Conservation (phyloP, 2,113 vertebrate species). For the Alligator mississippiensis region DNA sequence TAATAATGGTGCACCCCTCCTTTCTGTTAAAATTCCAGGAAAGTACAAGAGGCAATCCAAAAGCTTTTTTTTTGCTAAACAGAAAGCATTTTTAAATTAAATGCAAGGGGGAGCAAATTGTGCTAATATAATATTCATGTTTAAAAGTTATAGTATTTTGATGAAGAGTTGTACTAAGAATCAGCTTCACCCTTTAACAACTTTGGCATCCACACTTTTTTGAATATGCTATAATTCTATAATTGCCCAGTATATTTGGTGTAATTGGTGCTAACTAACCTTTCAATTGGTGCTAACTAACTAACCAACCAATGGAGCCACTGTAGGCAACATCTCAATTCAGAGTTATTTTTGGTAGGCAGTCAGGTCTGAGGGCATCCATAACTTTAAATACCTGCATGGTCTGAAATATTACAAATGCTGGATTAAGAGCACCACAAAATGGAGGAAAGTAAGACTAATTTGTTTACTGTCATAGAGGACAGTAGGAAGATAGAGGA, state of each 20-base stretch:
- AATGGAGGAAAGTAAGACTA: constrained; percentile 50
- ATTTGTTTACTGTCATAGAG: constrained; percentile 63
- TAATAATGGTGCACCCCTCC: constrained; percentile 59
- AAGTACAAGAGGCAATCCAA: no score
- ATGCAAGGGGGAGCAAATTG: neutral
- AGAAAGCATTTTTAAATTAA: constrained; percentile 58
- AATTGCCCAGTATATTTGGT: constrained; percentile 52
- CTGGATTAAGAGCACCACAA: constrained; percentile 30
- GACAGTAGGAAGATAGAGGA: constrained; percentile 67
- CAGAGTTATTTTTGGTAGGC: constrained; percentile 36
- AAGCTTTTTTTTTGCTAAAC: constrained; percentile 64
- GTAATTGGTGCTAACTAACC: constrained; percentile 18
- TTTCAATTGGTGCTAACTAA: neutral
- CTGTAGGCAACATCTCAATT: neutral
- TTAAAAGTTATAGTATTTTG: constrained; percentile 51
- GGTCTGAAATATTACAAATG: neutral
- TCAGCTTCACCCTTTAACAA: constrained; percentile 51
- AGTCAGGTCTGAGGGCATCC: constrained; percentile 44
- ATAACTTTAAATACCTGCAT: constrained; percentile 53
- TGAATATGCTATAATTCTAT: constrained; percentile 51
- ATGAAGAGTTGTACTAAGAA: constrained; percentile 21
- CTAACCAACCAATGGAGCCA: neutral
- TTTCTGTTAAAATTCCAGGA: constrained; percentile 69
- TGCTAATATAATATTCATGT: neutral
- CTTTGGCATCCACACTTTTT: constrained; percentile 43